Evolutionary conservation across 2,113 vertebrate genomes (phyloP).

Genomic region (Dipodomys stephensi): DNA sequence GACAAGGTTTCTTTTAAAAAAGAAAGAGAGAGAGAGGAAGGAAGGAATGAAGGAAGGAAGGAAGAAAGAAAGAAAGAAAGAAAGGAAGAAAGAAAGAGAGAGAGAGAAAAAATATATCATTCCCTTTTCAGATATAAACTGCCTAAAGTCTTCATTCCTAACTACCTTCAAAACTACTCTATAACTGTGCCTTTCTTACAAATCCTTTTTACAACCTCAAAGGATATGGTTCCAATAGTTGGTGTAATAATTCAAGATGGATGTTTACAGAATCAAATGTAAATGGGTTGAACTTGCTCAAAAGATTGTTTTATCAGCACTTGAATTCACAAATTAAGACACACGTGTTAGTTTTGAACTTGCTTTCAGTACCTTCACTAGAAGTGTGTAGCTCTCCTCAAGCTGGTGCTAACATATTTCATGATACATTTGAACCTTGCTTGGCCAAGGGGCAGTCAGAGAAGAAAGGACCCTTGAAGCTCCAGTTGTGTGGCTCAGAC

Average conservation of each 20-base stretch:
- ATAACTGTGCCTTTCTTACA: background rate
- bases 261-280: background rate
- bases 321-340: slow-evolving; percentile 67
- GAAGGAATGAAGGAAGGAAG: too few relatives aligned
- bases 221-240: background rate
- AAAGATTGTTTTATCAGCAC: slow-evolving; percentile 46
- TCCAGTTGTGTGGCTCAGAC: slow-evolving; percentile 32
- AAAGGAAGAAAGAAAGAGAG: too few relatives aligned
- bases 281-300: slow-evolving; percentile 53
- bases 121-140: slow-evolving; percentile 22
- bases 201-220: background rate
- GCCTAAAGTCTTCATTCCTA: slow-evolving; percentile 22
- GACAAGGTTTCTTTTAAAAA: background rate
- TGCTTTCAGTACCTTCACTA: slow-evolving; percentile 55
- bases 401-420: slow-evolving; percentile 50
- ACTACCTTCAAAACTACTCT: slow-evolving; percentile 23
- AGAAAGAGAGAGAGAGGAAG: too few relatives aligned
- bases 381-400: slow-evolving; percentile 47
- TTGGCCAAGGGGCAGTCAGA: slow-evolving; percentile 51
- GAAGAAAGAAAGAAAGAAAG: too few relatives aligned
- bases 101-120: background rate
- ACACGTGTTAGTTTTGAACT: slow-evolving; percentile 36
- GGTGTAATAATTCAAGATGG: background rate
- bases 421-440: background rate
- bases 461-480: slow-evolving; percentile 63